These are phyloP conservation scores for Toxotes chatareus DNA, from an alignment of 2,113 vertebrate species.

Conservation along the genomic window DNA sequence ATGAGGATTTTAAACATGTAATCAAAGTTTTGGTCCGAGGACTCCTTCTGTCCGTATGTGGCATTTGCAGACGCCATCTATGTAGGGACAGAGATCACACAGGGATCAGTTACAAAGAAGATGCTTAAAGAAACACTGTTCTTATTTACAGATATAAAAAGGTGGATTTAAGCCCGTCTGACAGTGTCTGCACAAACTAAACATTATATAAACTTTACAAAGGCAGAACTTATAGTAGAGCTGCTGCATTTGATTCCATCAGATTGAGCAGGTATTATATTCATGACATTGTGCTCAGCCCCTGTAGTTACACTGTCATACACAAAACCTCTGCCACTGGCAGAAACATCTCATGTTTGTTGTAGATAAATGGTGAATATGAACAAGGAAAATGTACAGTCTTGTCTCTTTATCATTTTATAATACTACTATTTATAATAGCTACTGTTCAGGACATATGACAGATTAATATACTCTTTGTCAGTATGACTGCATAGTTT, in stretches of 20 bases:
- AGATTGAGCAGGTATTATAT: background rate
- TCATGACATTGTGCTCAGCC: background rate
- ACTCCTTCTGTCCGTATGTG: conserved; percentile 91
- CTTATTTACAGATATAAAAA: background rate
- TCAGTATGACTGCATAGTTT: background rate
- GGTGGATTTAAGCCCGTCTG: background rate
- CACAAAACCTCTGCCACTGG: background rate
- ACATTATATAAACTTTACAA: background rate
- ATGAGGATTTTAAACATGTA: conserved; percentile 95
- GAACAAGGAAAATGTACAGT: background rate
- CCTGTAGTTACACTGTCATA: background rate
- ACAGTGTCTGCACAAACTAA: background rate
- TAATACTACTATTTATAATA: no score
- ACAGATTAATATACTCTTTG: background rate
- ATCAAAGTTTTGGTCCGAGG: conserved; percentile 93
- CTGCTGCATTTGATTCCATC: conserved; percentile 11
- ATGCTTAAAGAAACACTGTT: background rate
- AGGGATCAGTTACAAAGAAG: conserved; percentile 5
- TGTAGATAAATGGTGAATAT: background rate
- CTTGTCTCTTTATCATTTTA: background rate
- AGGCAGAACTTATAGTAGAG: no score
- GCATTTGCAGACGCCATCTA: conserved; percentile 97
- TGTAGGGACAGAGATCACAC: conserved; percentile 4
- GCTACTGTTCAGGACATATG: background rate
- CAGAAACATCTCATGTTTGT: background rate